Evolutionary conservation across 2,113 vertebrate genomes (phyloP).

Genomic region (Thunnus maccoyii): DNA sequence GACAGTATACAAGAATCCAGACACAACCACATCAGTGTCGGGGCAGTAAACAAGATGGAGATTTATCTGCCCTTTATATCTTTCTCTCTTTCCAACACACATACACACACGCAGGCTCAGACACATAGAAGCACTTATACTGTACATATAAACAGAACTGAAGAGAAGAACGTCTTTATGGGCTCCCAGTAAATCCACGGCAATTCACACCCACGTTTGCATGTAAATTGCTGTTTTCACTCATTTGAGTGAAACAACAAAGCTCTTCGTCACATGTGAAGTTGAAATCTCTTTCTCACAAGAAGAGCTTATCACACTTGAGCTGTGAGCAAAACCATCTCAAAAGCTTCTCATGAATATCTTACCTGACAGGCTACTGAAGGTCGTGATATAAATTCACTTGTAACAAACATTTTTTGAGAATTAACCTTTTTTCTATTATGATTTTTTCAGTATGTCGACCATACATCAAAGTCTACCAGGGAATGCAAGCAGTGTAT

Average conservation of each 20-base stretch:
- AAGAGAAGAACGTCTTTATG: constrained; percentile 40
- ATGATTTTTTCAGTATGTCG: constrained; percentile 86
- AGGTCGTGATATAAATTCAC: constrained; percentile 13
- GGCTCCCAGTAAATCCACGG: constrained; percentile 54
- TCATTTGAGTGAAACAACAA: constrained; percentile 58
- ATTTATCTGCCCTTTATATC: constrained; percentile 61
- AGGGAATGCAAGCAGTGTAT: constrained; percentile 95
- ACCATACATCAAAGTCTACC: constrained; percentile 95
- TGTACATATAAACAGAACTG: constrained; percentile 44
- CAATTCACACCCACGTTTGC: constrained; percentile 50
- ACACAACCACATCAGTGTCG: constrained; percentile 70
- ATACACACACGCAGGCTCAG: constrained; percentile 50
- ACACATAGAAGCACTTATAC: constrained; percentile 43
- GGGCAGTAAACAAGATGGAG: constrained; percentile 62
- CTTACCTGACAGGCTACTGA: not conserved
- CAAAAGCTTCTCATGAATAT: constrained; percentile 6
- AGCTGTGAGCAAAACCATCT: constrained; percentile 45
- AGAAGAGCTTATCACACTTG: constrained; percentile 51
- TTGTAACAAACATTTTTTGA: constrained; percentile 17
- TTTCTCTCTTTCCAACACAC: constrained; percentile 34
- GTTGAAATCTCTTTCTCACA: constrained; percentile 56
- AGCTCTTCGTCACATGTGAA: constrained; percentile 29
- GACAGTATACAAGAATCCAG: constrained; percentile 40
- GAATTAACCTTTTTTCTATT: constrained; percentile 5
- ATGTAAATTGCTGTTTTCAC: constrained; percentile 68